A percentile compares a stretch with the other conserved stretches of the same genome.
Evolutionary conservation across 2,113 vertebrate genomes (phyloP).

Genomic region (Sialia sialis): DNA sequence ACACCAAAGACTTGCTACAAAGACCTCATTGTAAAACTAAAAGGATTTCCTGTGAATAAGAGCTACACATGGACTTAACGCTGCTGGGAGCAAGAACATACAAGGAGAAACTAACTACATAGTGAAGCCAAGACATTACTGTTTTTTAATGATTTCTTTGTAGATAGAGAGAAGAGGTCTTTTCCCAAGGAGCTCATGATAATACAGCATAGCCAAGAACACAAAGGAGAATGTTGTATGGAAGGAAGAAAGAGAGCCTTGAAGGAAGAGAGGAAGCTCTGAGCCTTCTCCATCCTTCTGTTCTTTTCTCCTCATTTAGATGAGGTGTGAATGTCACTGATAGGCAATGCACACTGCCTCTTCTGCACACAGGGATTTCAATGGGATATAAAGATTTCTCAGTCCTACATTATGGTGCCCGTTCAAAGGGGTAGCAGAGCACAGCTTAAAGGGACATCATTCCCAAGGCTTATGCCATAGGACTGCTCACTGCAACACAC

Average conservation of each 20-base stretch:
- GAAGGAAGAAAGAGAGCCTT: neutral
- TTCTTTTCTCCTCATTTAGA: neutral
- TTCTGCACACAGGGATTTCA: neutral
- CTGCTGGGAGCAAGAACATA: conserved; percentile 60
- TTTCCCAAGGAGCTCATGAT: conserved; percentile 51
- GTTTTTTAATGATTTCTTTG: conserved; percentile 40
- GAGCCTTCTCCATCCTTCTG: conserved; percentile 2
- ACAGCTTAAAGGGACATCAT: neutral
- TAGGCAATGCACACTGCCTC: neutral
- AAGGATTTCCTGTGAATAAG: conserved; percentile 62
- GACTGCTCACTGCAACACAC: neutral
- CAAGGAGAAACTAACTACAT: conserved; percentile 51
- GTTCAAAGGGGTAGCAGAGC: neutral
- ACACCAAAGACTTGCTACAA: conserved; percentile 56
- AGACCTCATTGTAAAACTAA: conserved; percentile 56
- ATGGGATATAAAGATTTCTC: neutral
- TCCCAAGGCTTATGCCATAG: neutral
- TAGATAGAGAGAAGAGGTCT: conserved; percentile 39
- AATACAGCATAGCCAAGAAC: neutral
- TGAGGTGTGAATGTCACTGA: conserved; percentile 1
- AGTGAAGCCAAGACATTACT: conserved; percentile 37
- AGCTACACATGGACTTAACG: conserved; percentile 57
- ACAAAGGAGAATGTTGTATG: conserved; percentile 12
- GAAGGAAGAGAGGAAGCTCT: conserved; percentile 27
- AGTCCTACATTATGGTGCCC: neutral